These are phyloP conservation scores for Trematomus loennbergii DNA, from an alignment of 2,113 vertebrate species.

Conservation along the genomic window DNA sequence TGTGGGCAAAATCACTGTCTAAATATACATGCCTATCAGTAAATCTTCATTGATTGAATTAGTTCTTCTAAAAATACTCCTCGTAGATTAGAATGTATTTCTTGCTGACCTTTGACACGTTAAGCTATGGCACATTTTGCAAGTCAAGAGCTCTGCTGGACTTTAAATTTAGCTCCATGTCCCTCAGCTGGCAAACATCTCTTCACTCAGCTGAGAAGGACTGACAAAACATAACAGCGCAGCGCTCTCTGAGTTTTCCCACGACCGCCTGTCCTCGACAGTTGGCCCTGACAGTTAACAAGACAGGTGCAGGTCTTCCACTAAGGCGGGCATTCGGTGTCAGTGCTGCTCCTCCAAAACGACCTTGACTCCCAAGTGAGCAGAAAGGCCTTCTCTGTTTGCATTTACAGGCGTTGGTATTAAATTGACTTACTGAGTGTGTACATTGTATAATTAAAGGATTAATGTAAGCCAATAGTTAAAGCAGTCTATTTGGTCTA, in stretches of 20 bases:
- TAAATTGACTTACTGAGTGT: constrained; percentile 11
- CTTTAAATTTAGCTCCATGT: constrained; percentile 63
- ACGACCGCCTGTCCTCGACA: constrained; percentile 71
- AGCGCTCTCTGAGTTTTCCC: constrained; percentile 68
- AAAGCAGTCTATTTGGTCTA: constrained; percentile 15
- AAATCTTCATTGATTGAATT: constrained; percentile 1
- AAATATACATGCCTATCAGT: neutral
- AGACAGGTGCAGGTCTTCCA: constrained; percentile 74
- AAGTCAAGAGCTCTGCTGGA: constrained; percentile 29
- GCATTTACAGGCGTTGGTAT: constrained; percentile 4
- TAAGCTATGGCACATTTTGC: constrained; percentile 34
- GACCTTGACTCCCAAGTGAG: constrained; percentile 65
- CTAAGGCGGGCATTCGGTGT: constrained; percentile 51
- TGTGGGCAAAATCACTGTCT: neutral
- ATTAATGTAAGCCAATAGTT: neutral
- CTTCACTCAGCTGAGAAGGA: constrained; percentile 57
- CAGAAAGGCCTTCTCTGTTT: constrained; percentile 15
- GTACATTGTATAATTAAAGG: constrained; percentile 9
- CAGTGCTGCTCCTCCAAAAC: constrained; percentile 10
- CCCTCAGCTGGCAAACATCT: constrained; percentile 63
- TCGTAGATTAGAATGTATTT: constrained; percentile 1
- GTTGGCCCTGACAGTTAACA: constrained; percentile 60
- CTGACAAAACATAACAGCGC: constrained; percentile 63
- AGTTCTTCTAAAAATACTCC: constrained; percentile 24
- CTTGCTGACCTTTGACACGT: constrained; percentile 30